Percentiles rank a stretch among this genome's conserved stretches.
Conservation (phyloP, 2,888 invertebrate species). For the Formica aserva region DNA sequence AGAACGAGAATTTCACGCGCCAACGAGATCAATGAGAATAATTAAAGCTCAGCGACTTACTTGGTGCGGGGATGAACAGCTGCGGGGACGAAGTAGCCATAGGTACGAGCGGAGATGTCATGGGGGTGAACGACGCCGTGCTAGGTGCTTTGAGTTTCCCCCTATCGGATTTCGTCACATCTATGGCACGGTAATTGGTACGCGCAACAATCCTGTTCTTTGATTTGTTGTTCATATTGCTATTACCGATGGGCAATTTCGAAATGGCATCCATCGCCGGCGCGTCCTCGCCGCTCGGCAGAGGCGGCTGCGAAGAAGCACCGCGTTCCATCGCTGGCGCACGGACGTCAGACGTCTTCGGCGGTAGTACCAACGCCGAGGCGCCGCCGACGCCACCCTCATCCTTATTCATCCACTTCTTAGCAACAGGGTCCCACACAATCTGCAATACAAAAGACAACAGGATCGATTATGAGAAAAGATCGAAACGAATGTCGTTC, state of each 20-base stretch:
- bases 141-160: conserved; percentile 85
- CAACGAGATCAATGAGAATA: background rate
- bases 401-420: conserved; percentile 95
- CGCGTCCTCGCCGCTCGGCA: conserved; percentile 62
- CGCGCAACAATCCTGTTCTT: conserved; percentile 90
- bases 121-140: conserved; percentile 82
- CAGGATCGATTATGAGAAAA: background rate
- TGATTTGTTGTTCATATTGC: conserved; percentile 93
- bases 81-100: conserved; percentile 86
- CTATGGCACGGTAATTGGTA: conserved; percentile 89
- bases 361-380: conserved; percentile 89
- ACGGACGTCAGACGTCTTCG: conserved; percentile 89
- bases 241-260: conserved; percentile 75
- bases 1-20: background rate
- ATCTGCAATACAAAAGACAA: conserved; percentile 88
- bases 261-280: conserved; percentile 69
- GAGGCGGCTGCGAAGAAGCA: conserved; percentile 53
- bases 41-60: conserved; percentile 71
- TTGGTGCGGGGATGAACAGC: conserved; percentile 88
- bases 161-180: conserved; percentile 93
- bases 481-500: background rate
- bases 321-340: conserved; percentile 72
- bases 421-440: conserved; percentile 96
- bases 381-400: conserved; percentile 88
- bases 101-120: conserved; percentile 84